Evolutionary conservation across 2,888 invertebrate genomes (phyloP).

Genomic region (Eumacrocentrus americanus): DNA sequence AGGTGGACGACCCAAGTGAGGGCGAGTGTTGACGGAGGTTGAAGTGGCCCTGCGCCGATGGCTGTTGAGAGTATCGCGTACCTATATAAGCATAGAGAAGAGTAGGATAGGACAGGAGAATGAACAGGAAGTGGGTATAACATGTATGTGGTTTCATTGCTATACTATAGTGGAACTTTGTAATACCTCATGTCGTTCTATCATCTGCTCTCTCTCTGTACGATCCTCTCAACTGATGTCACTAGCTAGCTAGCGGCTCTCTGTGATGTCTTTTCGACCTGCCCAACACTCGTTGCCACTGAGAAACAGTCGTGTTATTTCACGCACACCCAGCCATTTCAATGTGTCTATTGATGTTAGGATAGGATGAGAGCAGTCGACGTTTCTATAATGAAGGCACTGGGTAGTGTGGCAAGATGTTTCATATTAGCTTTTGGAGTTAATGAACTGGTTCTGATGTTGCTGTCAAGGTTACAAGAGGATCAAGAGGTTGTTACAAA

Average conservation of each 20-base stretch:
- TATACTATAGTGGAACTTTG: conserved; percentile 1
- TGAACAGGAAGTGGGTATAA: conserved; percentile 21
- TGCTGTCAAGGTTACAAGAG: no score
- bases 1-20: background rate
- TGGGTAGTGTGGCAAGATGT: no score
- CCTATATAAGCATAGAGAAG: background rate
- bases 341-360: no score
- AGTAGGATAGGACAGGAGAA: background rate
- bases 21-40: conserved; percentile 12
- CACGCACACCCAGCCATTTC: background rate
- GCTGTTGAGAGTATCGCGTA: background rate
- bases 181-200: background rate
- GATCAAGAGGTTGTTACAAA: no score
- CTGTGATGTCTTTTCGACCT: background rate
- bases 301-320: background rate
- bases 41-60: conserved; percentile 12
- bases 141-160: conserved; percentile 8
- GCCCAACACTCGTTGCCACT: background rate
- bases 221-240: background rate
- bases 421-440: no score
- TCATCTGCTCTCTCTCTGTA: background rate
- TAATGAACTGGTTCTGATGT: no score
- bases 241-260: no score
- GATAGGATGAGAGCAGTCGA: no score
- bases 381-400: background rate